Evolutionary conservation across 2,797 vertebrate genomes (phyloP), one percentile per base, ranked within the genome.

Genomic region (Sternarchorhynchus goeldii): DNA sequence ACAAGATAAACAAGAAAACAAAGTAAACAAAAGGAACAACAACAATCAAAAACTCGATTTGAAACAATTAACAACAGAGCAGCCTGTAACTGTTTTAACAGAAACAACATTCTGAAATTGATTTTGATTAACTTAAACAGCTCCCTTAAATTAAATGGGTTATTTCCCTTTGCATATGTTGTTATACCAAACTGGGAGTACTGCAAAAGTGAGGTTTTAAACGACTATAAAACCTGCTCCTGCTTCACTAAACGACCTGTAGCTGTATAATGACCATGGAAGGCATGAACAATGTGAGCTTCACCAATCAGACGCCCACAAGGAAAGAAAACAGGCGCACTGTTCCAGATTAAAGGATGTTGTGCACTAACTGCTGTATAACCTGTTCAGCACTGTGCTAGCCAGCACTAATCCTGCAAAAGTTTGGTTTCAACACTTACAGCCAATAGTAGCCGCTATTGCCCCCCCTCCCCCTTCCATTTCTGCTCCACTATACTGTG

Each of bases 131-230:
- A 74, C 64, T 77, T 41, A 39, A 65, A 29, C 25, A 68, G 74
- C 64, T 72, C 64, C 68, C 60, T 50, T 71, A 81, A 85, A 84
- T 85, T 82, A 85, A 76, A 53, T 50, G 77, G 71, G 76, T 84
- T 83, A 80, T 83, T 72, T 75, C 68, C 41, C 75, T n/a, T 53
- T 73, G 79, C 83, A 81, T 82, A 76, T 86, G 71, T 53, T 59
- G 67, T 68, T 72, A 58, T 82, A 76, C 31, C 78, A 84, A 82
- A 82, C 80, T 82, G 79, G 73, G 62, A 80, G 62, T 76, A 68
- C 77, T 73, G 69, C 69, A 84, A 79, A 82, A 78, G 80, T 82
- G 71, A 20, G 69, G 32, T n/a, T n/a, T n/a, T n/a, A n/a, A n/a
- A n/a, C n/a, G n/a, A 78, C 63, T 69, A 56, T 60, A 45, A 74